These are phyloP conservation scores for Stenotaenia linearis DNA, from an alignment of 2,888 invertebrate species.

Conservation along the genomic window DNA sequence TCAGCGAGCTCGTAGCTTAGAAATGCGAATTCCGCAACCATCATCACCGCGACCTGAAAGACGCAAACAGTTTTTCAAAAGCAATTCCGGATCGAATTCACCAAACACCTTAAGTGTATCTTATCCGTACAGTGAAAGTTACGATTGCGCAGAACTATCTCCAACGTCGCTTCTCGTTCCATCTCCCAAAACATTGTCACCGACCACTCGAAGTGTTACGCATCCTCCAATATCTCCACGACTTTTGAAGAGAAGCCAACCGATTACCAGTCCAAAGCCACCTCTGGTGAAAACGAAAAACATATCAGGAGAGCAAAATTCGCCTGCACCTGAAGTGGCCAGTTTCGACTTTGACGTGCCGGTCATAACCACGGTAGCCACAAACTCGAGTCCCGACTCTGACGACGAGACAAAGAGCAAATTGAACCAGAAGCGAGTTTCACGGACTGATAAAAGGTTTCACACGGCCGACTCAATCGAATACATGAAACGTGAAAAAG, in stretches of 20 bases:
- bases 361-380: conserved; percentile 47
- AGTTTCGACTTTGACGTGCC: conserved; percentile 53
- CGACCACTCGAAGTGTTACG: conserved; percentile 59
- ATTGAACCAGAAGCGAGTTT: conserved; percentile 49
- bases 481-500: conserved; percentile 53
- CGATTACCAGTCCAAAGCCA: conserved; percentile 53
- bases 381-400: conserved; percentile 39
- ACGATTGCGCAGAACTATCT: conserved; percentile 47
- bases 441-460: conserved; percentile 52
- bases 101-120: conserved; percentile 71
- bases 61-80: conserved; percentile 39
- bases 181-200: conserved; percentile 47
- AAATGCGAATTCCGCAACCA: conserved; percentile 29
- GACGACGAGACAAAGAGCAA: conserved; percentile 43
- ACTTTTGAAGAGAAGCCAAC: conserved; percentile 48
- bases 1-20: conserved; percentile 18
- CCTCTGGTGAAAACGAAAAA: conserved; percentile 70
- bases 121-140: conserved; percentile 45
- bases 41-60: conserved; percentile 44
- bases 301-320: conserved; percentile 29
- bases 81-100: conserved; percentile 45
- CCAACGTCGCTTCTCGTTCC: conserved; percentile 38
- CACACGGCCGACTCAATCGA: conserved; percentile 63
- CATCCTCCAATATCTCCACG: conserved; percentile 74
- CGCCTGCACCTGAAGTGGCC: background rate